Evolutionary conservation across 2,113 vertebrate species (phyloP).

Genomic region (Acanthochromis polyacanthus): DNA sequence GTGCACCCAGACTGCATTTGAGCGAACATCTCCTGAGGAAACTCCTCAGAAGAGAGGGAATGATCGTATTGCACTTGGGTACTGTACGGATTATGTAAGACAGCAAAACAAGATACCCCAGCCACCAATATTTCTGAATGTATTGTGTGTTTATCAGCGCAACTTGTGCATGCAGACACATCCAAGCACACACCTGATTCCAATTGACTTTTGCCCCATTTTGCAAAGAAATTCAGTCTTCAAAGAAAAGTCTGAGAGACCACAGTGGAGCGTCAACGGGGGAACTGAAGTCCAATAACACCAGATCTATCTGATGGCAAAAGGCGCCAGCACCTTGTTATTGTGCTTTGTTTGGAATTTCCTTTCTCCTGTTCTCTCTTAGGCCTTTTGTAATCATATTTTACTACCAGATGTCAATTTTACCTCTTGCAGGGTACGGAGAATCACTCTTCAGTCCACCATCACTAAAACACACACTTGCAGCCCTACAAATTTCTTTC

Average conservation of each 20-base stretch:
- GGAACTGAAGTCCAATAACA: conserved; percentile 58
- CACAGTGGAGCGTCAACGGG: conserved; percentile 43
- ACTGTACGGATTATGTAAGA: conserved; percentile 63
- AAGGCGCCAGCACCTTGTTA: conserved; percentile 68
- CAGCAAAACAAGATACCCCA: conserved; percentile 59
- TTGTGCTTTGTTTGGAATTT: conserved; percentile 70
- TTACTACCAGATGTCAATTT: conserved; percentile 57
- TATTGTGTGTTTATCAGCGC: conserved; percentile 34
- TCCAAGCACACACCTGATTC: conserved; percentile 67
- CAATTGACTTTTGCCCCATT: conserved; percentile 70
- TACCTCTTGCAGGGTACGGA: conserved; percentile 55
- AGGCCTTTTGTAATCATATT: conserved; percentile 65
- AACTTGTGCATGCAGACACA: neutral
- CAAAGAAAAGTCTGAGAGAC: conserved; percentile 56
- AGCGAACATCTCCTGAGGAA: conserved; percentile 49
- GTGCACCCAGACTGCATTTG: conserved; percentile 1
- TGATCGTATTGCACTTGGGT: conserved; percentile 51
- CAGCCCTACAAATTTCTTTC: conserved; percentile 15
- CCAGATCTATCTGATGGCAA: conserved; percentile 65
- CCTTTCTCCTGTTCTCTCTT: conserved; percentile 55
- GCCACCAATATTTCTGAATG: conserved; percentile 27
- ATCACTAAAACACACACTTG: conserved; percentile 29
- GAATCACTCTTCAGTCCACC: conserved; percentile 30
- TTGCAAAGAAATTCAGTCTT: conserved; percentile 57
- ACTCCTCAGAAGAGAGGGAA: conserved; percentile 43